Conservation (phyloP, 2,113 vertebrate genomes). For the Equus przewalskii region DNA sequence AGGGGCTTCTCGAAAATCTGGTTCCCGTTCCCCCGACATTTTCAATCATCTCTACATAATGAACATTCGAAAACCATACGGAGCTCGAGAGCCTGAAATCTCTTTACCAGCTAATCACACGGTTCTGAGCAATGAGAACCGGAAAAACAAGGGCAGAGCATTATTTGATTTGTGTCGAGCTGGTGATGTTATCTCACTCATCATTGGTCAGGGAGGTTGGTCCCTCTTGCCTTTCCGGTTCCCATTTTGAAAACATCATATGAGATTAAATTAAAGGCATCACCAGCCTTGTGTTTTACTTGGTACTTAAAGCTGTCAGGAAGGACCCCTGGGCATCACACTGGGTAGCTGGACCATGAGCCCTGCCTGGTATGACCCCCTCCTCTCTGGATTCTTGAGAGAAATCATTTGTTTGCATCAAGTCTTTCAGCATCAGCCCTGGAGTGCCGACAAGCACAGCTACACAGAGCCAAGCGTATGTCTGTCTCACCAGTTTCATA, state of each 20-base stretch:
- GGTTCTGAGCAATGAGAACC: neutral
- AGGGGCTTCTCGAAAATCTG: neutral
- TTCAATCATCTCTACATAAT: neutral
- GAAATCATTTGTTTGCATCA: neutral
- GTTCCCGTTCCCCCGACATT: neutral
- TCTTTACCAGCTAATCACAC: neutral
- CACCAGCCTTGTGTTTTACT: neutral
- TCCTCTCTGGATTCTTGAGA: neutral
- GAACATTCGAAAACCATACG: neutral
- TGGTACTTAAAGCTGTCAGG: neutral
- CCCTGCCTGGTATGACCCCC: neutral
- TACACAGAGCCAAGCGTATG: neutral
- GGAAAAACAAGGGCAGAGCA: neutral
- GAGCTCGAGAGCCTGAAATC: neutral
- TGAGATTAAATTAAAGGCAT: neutral
- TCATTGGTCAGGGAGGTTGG: neutral
- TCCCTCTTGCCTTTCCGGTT: neutral
- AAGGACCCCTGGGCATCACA: neutral
- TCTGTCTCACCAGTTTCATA: neutral
- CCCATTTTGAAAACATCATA: neutral
- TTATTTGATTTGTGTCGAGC: neutral
- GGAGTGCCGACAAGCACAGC: neutral
- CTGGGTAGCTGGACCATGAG: accelerated
- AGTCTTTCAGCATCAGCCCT: neutral
- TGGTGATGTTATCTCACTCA: neutral